These are phyloP conservation scores for Salvelinus alpinus DNA, from an alignment of 2,113 vertebrate genomes.

Conservation along the genomic window DNA sequence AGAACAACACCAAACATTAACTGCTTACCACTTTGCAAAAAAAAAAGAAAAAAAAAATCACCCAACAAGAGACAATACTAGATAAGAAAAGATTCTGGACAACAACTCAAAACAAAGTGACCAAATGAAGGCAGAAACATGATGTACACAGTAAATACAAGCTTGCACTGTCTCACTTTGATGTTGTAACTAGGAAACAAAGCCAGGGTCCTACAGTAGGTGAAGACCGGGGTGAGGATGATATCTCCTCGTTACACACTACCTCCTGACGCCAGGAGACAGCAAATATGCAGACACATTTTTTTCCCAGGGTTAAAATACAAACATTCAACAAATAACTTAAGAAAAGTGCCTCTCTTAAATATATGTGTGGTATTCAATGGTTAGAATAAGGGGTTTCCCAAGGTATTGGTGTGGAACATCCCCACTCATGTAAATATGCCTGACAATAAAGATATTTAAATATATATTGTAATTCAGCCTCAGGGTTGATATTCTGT, in stretches of 20 bases:
- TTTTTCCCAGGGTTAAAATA: slow-evolving; percentile 40
- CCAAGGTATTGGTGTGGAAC: slow-evolving; percentile 5
- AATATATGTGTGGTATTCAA: slow-evolving; percentile 41
- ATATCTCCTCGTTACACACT: slow-evolving; percentile 4
- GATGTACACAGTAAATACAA: slow-evolving; percentile 2
- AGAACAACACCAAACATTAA: slow-evolving; percentile 47
- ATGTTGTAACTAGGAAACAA: slow-evolving; percentile 10
- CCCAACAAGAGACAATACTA: too few relatives aligned
- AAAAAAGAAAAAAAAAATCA: background rate
- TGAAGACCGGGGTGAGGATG: slow-evolving; percentile 16
- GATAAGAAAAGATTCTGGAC: background rate
- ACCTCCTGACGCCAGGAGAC: slow-evolving; percentile 47
- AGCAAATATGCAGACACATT: slow-evolving; percentile 45
- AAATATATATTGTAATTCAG: slow-evolving; percentile 7
- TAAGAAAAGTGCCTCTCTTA: slow-evolving; percentile 49
- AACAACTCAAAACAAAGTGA: background rate
- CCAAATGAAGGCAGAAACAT: background rate
- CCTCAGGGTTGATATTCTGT: background rate
- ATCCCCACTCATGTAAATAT: slow-evolving; percentile 41
- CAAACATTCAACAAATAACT: slow-evolving; percentile 4
- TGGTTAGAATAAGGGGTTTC: slow-evolving; percentile 23
- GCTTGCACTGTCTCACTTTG: slow-evolving; percentile 4
- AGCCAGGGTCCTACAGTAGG: slow-evolving; percentile 3
- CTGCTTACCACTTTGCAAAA: slow-evolving; percentile 33
- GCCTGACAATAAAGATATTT: slow-evolving; percentile 49